A percentile compares a stretch with the other conserved stretches of the same genome.
Evolutionary conservation across 2,113 vertebrate genomes (phyloP).

Genomic region (Xenotilapia leptura): DNA sequence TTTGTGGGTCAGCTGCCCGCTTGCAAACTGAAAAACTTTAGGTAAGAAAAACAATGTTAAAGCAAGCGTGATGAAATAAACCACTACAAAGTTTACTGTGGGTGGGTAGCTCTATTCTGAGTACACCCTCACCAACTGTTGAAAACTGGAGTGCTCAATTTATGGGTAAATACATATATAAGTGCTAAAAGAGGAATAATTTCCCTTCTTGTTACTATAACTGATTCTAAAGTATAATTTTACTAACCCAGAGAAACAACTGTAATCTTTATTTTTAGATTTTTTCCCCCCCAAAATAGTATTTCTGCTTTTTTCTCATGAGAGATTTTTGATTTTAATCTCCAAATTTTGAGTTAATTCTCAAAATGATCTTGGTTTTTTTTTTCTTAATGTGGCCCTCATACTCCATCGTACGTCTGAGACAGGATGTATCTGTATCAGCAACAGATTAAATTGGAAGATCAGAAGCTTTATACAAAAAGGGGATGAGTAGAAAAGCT

Average conservation of each 20-base stretch:
- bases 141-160: not conserved
- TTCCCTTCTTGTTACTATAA: not conserved
- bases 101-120: not conserved
- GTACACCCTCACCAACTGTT: not conserved
- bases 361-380: not conserved
- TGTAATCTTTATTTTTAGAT: not conserved
- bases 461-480: not conserved
- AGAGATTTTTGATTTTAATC: not conserved
- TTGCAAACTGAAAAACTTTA: not conserved
- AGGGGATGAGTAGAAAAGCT: not conserved
- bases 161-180: not conserved
- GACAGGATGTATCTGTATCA: not conserved
- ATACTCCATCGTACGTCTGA: not conserved
- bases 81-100: not conserved
- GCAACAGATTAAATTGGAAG: not conserved
- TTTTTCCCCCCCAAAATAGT: rapidly evolving
- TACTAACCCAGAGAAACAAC: not conserved
- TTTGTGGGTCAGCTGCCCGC: not conserved
- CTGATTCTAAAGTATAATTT: not conserved
- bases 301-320: not conserved
- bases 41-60: not conserved
- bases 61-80: not conserved
- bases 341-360: not conserved
- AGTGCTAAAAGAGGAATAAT: not conserved
- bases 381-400: not conserved